These are phyloP conservation scores for Drosophila aff. DNA, from an alignment of 1,140 invertebrate species.

Conservation along the genomic window DNA sequence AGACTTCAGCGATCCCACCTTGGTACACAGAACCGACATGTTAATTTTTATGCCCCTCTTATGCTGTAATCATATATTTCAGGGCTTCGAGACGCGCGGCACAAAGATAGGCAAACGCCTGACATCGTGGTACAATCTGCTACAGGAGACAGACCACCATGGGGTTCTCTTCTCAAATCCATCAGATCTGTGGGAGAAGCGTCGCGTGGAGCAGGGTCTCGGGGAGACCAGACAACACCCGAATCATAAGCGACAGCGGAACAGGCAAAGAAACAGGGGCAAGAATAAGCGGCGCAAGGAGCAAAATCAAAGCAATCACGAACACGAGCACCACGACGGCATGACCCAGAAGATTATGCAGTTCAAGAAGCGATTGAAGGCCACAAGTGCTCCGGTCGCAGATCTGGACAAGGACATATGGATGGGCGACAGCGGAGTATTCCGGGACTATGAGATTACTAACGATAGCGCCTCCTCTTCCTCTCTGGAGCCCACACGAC, in stretches of 20 bases:
- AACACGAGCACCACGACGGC: constrained; percentile 56
- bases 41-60: not conserved
- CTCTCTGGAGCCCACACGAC: constrained; percentile 43
- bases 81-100: constrained; percentile 95
- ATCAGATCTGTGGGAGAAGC: constrained; percentile 85
- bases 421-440: constrained; percentile 75
- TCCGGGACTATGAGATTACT: constrained; percentile 76
- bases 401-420: constrained; percentile 56
- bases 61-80: constrained; percentile 2
- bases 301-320: constrained; percentile 72
- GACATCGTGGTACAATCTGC: constrained; percentile 93
- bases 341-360: constrained; percentile 55
- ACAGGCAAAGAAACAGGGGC: constrained; percentile 79
- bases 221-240: constrained; percentile 52
- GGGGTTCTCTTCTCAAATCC: constrained; percentile 91
- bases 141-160: constrained; percentile 89
- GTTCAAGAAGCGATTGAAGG: constrained; percentile 64
- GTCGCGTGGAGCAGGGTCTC: constrained; percentile 58
- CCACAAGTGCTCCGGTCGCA: constrained; percentile 41
- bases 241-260: constrained; percentile 77
- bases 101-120: constrained; percentile 91
- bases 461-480: constrained; percentile 61
- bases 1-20: constrained; percentile 91
- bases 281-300: constrained; percentile 85
- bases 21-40: constrained; percentile 82